These are phyloP conservation scores for Spatulosminthurus flaviceps DNA, from an alignment of 2,888 invertebrate genomes.

Conservation along the genomic window DNA sequence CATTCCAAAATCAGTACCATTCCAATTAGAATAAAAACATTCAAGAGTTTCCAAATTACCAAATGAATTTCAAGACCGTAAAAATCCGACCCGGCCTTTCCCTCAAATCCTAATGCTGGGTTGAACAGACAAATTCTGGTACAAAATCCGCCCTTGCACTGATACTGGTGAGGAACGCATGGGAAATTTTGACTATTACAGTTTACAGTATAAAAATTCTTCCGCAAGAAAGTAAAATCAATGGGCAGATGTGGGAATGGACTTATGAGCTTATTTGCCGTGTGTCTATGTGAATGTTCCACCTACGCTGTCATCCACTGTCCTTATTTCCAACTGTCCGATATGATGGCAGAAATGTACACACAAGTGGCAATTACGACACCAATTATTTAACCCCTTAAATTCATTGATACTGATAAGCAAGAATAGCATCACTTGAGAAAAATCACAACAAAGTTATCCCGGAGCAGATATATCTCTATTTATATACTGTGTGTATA, in stretches of 20 bases:
- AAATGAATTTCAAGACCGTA: no score
- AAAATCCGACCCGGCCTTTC: no score
- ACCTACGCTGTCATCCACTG: constrained; percentile 1
- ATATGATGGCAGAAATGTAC: neutral
- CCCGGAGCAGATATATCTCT: neutral
- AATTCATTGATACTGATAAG: constrained; percentile 7
- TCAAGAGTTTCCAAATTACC: no score
- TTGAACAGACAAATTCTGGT: neutral
- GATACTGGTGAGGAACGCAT: neutral
- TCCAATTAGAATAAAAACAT: no score
- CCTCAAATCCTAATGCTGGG: no score
- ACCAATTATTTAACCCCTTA: constrained; percentile 1
- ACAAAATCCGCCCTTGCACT: neutral
- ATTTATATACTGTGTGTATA: neutral
- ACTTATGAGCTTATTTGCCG: neutral
- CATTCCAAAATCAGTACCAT: no score
- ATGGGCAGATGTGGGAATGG: no score
- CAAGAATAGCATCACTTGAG: constrained; percentile 12
- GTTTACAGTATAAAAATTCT: neutral
- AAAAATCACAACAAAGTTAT: neutral
- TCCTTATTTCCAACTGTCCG: neutral
- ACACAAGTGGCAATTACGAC: constrained; percentile 7
- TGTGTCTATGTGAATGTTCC: constrained; percentile 3
- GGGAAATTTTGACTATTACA: neutral
- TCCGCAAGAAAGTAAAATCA: neutral